phyloP scores from a whole-genome alignment of 2,888 invertebrate species.

The Diabrotica balteata region DNA sequence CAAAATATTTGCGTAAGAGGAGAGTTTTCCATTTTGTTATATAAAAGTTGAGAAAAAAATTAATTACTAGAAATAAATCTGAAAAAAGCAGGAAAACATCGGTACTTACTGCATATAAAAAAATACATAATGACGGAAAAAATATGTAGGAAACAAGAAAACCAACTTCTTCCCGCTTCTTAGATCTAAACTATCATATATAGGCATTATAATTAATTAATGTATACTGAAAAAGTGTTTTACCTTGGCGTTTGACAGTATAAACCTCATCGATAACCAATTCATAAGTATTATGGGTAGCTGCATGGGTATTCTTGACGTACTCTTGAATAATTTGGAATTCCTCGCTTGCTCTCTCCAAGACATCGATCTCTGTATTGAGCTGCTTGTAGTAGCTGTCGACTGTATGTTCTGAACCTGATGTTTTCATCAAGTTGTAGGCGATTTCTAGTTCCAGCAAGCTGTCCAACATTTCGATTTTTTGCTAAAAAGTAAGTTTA shows the following conservation, averaged over 20 bases:
- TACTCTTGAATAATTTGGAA: constrained; percentile 79
- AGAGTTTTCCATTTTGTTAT: too few species aligned
- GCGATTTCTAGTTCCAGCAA: constrained; percentile 95
- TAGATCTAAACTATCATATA: too few species aligned
- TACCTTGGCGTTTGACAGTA: constrained; percentile 75
- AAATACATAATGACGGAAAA: not conserved
- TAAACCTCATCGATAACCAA: constrained; percentile 76
- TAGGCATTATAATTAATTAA: too few species aligned
- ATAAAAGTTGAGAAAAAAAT: too few species aligned
- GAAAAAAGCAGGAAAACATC: not conserved
- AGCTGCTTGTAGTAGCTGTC: constrained; percentile 89
- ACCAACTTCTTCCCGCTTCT: too few species aligned
- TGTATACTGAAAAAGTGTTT: not conserved
- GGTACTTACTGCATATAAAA: too few species aligned
- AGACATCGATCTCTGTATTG: constrained; percentile 78
- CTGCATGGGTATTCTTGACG: constrained; percentile 89
- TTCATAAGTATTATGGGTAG: constrained; percentile 81
- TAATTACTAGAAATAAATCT: not conserved
- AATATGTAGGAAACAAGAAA: not conserved
- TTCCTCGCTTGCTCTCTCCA: constrained; percentile 74
- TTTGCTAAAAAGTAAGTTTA: constrained; percentile 58
- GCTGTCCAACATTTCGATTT: constrained; percentile 88
- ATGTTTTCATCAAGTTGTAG: constrained; percentile 80
- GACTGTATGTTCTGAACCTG: constrained; percentile 59
- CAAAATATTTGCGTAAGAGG: too few species aligned